These are phyloP conservation scores for Psittacula cyanocephala DNA, from an alignment of 2,113 vertebrate genomes.

Conservation along the genomic window DNA sequence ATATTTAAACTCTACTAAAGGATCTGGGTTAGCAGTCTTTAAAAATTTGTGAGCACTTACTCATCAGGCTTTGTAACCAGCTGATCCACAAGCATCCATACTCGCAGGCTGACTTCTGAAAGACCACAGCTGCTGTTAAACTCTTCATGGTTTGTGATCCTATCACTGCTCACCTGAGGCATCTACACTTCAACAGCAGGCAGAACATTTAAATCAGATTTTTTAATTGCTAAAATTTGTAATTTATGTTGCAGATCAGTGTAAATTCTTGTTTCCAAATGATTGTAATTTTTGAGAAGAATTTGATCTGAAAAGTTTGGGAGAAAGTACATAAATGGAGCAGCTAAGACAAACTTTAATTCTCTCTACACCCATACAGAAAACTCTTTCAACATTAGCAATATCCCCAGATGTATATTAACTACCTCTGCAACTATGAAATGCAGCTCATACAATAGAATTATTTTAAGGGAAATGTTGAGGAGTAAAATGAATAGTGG, in stretches of 20 bases:
- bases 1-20: background rate
- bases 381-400: background rate
- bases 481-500: background rate
- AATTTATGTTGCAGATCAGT: background rate
- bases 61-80: background rate
- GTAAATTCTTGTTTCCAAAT: background rate
- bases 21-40: background rate
- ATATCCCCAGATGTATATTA: background rate
- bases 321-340: background rate
- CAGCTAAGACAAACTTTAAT: background rate
- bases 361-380: background rate
- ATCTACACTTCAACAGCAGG: background rate
- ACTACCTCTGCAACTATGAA: background rate
- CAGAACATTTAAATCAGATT: background rate
- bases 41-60: background rate
- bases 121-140: background rate
- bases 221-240: background rate
- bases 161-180: background rate
- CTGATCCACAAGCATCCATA: no score
- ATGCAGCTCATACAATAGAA: background rate
- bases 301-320: background rate
- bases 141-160: background rate
- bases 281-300: background rate
- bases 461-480: background rate
- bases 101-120: background rate